Evolutionary conservation across 2,797 vertebrate species (phyloP), one percentile per base, ranked within the genome.

Genomic region (Gymnoscopelus braueri): DNA sequence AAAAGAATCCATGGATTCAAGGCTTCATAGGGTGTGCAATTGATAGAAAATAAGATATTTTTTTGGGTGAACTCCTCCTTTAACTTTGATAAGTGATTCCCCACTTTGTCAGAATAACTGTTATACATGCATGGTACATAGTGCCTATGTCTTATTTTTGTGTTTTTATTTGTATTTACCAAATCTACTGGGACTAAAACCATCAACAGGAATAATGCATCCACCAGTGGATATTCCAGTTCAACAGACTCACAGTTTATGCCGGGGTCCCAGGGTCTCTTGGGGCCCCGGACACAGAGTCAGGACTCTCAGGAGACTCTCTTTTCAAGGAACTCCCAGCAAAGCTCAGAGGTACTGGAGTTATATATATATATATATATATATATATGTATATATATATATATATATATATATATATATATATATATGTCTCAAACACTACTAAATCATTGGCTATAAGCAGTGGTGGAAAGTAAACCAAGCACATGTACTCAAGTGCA

Each of bases 181-280:
- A 57, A 74, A 76, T 29, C 14, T 58, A 70, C 69, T 13, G 72
- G 67, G 35, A 54, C 50, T 7, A 82, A 83, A 61, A 56, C 23
- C 23, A 54, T 68, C 14, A 54, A 60, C 72, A 92, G 87, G 67
- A 88, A 81, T 67, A 88, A 81, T 67, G 56, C 15, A 3, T 12
- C 86, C 8, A 78, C 79, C 65, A 90, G 78, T 47, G 88, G 88
- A 53, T 84, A 83, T 72, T 94, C 94, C 0, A 95, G 87, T 65
- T 76, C 95, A 74, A 94, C 95, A 2, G 97, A 98, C 67, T 97
- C 96, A 8, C 97, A 98, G 90, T 83, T 95, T 76, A 94, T 96
- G 74, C 95, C 95, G 48, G 93, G 96, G 67, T 98, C 97, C 65
- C 95, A 96, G 71, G 96, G 95, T 66, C 96, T 98, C 86, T 94